Evolutionary conservation across 2,797 vertebrate genomes (phyloP).

Genomic region (Falco columbarius): DNA sequence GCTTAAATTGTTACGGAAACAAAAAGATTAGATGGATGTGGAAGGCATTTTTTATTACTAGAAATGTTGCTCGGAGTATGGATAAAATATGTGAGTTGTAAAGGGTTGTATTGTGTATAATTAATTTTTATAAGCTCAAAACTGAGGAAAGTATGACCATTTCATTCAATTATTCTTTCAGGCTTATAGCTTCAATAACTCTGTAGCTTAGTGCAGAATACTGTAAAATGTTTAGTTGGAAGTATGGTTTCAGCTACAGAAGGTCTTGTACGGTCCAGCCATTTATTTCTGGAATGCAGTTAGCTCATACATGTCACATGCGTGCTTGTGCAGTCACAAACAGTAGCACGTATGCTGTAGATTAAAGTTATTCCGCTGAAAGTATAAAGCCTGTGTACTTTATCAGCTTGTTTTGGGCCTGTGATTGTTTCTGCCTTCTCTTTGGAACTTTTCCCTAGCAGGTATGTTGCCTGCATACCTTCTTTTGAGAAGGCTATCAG

Average conservation of each 20-base stretch:
- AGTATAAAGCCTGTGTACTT: background rate
- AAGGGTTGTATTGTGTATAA: background rate
- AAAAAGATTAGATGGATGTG: background rate
- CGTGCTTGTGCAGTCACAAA: background rate
- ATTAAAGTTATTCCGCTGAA: background rate
- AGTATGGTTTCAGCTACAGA: background rate
- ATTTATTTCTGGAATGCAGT: background rate
- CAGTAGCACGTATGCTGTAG: background rate
- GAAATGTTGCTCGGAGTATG: background rate
- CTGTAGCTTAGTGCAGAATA: background rate
- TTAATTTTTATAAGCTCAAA: background rate
- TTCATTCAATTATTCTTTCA: background rate
- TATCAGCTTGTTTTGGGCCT: background rate
- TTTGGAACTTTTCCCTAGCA: background rate
- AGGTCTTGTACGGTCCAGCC: background rate
- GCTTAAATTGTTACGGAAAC: background rate
- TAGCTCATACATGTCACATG: background rate
- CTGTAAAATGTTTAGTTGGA: background rate
- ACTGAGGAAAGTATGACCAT: background rate
- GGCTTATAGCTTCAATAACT: background rate
- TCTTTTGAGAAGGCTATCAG: background rate
- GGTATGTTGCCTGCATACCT: background rate
- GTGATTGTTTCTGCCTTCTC: background rate
- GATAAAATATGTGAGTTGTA: background rate
- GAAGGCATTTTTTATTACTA: background rate